phyloP scores from a whole-genome alignment of 2,113 vertebrate species.

The Ardeotis arabs region DNA sequence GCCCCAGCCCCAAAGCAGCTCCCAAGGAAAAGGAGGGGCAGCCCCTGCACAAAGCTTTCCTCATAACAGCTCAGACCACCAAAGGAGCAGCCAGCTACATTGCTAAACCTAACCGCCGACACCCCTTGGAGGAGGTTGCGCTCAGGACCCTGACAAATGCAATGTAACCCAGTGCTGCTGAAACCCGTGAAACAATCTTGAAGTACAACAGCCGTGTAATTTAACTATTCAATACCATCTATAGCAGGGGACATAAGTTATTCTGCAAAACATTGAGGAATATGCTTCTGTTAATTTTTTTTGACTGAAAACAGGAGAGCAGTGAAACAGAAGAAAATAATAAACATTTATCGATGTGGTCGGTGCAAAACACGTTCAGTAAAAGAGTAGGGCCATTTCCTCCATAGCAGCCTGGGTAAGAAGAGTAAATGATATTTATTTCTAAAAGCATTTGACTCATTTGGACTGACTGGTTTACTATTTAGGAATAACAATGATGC shows the following conservation, averaged over 20 bases:
- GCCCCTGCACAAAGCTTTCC: background rate
- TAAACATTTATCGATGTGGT: background rate
- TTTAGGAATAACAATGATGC: background rate
- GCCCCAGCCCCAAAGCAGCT: background rate
- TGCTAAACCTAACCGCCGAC: too few species aligned
- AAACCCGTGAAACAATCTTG: background rate
- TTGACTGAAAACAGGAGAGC: background rate
- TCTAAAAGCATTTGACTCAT: background rate
- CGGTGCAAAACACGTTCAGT: background rate
- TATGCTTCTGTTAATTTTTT: background rate
- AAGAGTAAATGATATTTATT: background rate
- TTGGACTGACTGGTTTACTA: background rate
- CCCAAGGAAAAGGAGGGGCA: background rate
- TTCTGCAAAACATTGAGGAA: background rate
- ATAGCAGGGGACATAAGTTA: background rate
- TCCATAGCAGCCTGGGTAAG: background rate
- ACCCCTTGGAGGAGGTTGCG: background rate
- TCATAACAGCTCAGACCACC: background rate
- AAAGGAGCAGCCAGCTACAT: background rate
- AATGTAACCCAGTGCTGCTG: too few species aligned
- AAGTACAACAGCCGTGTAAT: background rate
- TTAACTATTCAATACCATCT: background rate
- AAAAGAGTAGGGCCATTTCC: background rate
- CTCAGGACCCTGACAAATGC: background rate
- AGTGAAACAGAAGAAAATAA: background rate